Base-by-base conservation (phyloP, 2,797 vertebrate species). In the Etheostoma nigrum region DNA sequence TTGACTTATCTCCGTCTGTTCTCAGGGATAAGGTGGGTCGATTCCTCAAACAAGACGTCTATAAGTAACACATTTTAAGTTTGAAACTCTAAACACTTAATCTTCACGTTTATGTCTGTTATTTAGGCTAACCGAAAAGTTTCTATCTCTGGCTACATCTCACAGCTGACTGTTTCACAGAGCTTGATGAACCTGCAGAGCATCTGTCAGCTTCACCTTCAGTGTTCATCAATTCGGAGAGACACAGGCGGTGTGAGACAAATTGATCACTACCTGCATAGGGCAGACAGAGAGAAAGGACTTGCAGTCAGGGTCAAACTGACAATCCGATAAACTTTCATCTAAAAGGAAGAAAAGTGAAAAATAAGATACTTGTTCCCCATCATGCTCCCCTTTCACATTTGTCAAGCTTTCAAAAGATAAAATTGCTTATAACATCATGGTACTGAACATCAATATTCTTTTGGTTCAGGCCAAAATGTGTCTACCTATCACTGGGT, bases 241-340 rank as follows among this genome's bases (percentile, higher is more conserved):
- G 21, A 55, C 40, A 47, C 2, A 12, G 27, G 23, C 5, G 0
- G 58, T 6, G 33, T 47, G 9, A 40, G 62, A 45, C 10, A 21
- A 53, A 63, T 10, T 44, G 36, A 67, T 72, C 62, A 14, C 62
- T 6, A 1, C 18, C 45, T 14, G 40, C 47, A 27, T 23, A 18
- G 1, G 1, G 53, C 23, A 57, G 51, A 33, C 10, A 23, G 19
- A 36, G 15, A 44, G 30, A 61, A 51, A 11, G 6, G n/a, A 52
- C 51, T 19, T 21, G 53, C 13, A 14, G 8, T 19, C 33, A 14
- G 14, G 61, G 0, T 53, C 49, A 33, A 52, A 23, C 54, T 57
- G 71, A 54, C 49, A 52, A 25, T 64, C 48, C 30, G 16, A 36
- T 25, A 67, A 59, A 71, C 27, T 25, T 25, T 19, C 14, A 48